These are phyloP conservation scores for Shinisaurus crocodilurus DNA, from an alignment of 2,113 vertebrate genomes.

Conservation along the genomic window DNA sequence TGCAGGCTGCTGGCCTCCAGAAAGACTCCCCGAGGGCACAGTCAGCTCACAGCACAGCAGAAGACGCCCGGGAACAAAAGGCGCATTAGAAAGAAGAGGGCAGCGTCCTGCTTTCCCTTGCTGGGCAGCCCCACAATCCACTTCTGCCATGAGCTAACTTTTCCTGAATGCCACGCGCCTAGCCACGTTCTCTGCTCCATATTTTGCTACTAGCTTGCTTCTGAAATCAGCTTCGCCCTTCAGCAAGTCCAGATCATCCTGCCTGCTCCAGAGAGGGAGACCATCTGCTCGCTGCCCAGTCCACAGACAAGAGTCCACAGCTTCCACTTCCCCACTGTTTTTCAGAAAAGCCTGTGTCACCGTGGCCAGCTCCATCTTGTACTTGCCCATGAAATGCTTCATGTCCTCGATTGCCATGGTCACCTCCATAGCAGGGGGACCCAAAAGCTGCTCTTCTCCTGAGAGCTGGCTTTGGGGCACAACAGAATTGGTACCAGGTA, in stretches of 20 bases:
- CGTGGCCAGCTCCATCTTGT: constrained; percentile 79
- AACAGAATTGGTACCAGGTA: constrained; percentile 37
- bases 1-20: neutral
- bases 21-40: neutral
- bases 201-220: constrained; percentile 75
- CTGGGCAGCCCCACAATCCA: too few species aligned
- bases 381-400: constrained; percentile 80
- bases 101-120: neutral
- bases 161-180: constrained; percentile 77
- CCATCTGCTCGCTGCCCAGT: constrained; percentile 77
- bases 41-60: neutral
- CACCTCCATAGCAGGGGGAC: constrained; percentile 58
- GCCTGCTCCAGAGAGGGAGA: constrained; percentile 76
- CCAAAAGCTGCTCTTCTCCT: constrained; percentile 54
- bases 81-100: neutral
- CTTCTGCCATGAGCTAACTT: constrained; percentile 53
- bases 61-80: neutral
- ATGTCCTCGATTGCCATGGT: constrained; percentile 75
- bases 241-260: constrained; percentile 80
- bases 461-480: constrained; percentile 39
- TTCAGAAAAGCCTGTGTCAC: constrained; percentile 91
- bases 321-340: constrained; percentile 85
- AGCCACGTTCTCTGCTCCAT: constrained; percentile 79
- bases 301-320: constrained; percentile 79
- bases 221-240: constrained; percentile 62